Base-by-base conservation (phyloP, 2,888 invertebrate species). In the Koerneria pararmatus region DNA sequence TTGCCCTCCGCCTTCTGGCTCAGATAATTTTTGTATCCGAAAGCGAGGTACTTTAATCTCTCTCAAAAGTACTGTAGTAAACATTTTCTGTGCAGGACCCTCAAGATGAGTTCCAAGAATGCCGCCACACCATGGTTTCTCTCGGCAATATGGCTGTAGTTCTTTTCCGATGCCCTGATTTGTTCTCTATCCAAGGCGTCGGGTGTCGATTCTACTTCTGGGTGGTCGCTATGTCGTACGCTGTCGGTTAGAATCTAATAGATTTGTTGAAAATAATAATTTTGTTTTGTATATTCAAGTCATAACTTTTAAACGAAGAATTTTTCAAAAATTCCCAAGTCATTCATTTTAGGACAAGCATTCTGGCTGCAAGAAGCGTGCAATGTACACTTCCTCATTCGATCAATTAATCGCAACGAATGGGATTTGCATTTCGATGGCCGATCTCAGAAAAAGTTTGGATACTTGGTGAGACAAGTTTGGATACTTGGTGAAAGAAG, bases 201-300 rank as follows among this genome's bases (percentile, higher is more conserved):
- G 56, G 64, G 6, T 64, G 64, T 29, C 37, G 64, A 2, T 64
- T 64, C 56, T 64, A 64, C 46, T 64, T 64, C 64, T 64, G 54
- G 54, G 54, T 41, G 22, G 64, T 64, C 1, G 46, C 56, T 8
- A 41, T 41, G 56, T 64, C 54, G 34, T 64, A 64, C 32, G 46
- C 41, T 11, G 37, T 64, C 6, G 63, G 54, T 11, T 6, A 51
- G 53, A 8, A 6, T 15, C 53, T 51, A n/a, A n/a, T n/a, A n/a
- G n/a, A n/a, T n/a, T n/a, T n/a, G n/a, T n/a, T n/a, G n/a, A n/a
- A n/a, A n/a, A n/a, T n/a, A n/a, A n/a, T n/a, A n/a, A n/a, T n/a
- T n/a, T n/a, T n/a, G n/a, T n/a, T n/a, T n/a, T n/a, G n/a, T n/a
- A n/a, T n/a, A n/a, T n/a, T n/a, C n/a, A n/a, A n/a, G n/a, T n/a